These are phyloP conservation scores for Lithodes maja DNA, from an alignment of 2,888 invertebrate genomes.

Conservation along the genomic window DNA sequence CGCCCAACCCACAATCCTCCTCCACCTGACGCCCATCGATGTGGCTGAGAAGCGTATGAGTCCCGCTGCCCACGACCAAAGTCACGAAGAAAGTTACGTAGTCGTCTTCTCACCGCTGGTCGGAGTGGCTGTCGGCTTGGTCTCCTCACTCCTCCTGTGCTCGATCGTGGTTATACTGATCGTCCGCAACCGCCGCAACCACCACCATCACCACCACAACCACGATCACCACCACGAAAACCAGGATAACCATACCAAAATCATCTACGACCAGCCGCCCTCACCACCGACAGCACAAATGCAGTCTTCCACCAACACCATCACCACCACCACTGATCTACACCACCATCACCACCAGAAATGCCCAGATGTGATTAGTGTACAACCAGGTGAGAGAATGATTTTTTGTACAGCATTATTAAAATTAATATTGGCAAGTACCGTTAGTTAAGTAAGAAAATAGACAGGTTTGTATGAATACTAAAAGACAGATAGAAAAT, in stretches of 20 bases:
- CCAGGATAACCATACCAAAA: background rate
- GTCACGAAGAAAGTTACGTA: background rate
- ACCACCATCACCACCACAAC: background rate
- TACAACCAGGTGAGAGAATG: background rate
- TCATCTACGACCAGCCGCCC: constrained; percentile 8
- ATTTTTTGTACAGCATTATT: background rate
- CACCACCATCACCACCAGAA: background rate
- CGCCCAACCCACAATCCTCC: constrained; percentile 31
- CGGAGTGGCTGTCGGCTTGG: constrained; percentile 9
- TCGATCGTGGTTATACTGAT: background rate
- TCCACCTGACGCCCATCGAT: constrained; percentile 54
- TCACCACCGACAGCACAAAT: background rate
- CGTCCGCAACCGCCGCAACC: background rate
- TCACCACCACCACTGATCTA: background rate
- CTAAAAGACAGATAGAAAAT: background rate
- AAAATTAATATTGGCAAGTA: background rate
- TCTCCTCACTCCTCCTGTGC: constrained; percentile 15
- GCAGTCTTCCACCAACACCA: background rate
- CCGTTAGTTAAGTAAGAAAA: background rate
- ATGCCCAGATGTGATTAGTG: background rate
- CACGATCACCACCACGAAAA: background rate
- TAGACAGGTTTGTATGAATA: background rate
- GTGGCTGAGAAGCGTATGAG: constrained; percentile 62
- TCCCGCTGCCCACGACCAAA: background rate
- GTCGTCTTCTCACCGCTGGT: constrained; percentile 16